These are phyloP conservation scores for Drosophila dunni DNA, from an alignment of 1,140 invertebrate species.

Conservation along the genomic window DNA sequence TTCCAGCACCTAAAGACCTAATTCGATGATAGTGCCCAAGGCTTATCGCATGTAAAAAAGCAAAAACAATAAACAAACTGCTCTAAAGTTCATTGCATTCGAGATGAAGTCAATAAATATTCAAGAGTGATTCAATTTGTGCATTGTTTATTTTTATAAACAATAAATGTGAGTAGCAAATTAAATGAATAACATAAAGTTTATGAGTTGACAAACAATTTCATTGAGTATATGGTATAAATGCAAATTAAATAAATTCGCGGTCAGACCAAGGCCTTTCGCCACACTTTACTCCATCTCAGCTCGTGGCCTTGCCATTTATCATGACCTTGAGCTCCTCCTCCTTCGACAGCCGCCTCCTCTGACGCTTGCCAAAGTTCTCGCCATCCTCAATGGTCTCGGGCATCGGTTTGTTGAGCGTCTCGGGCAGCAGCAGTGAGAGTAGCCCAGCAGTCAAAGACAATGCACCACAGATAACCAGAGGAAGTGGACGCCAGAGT, in stretches of 20 bases:
- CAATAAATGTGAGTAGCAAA: slow-evolving; percentile 52
- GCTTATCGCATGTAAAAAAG: slow-evolving; percentile 32
- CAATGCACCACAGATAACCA: slow-evolving; percentile 90
- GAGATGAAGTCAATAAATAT: not conserved
- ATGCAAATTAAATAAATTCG: slow-evolving; percentile 72
- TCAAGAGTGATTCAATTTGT: not conserved
- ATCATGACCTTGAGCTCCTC: slow-evolving; percentile 62
- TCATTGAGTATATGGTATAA: slow-evolving; percentile 23
- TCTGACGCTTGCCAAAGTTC: slow-evolving; percentile 86
- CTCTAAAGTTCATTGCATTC: slow-evolving; percentile 21
- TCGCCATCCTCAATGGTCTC: slow-evolving; percentile 91
- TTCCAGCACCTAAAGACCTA: slow-evolving; percentile 46
- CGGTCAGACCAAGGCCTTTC: slow-evolving; percentile 27
- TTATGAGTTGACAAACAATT: slow-evolving; percentile 47
- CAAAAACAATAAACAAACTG: slow-evolving; percentile 20
- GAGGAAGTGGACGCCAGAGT: slow-evolving; percentile 89
- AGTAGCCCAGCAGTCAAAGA: slow-evolving; percentile 88
- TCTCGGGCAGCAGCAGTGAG: slow-evolving; percentile 91
- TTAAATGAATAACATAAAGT: slow-evolving; percentile 35
- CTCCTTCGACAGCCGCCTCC: not conserved
- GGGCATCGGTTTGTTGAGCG: slow-evolving; percentile 89
- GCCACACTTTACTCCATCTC: not conserved
- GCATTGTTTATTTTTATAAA: slow-evolving; percentile 34
- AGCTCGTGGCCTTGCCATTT: slow-evolving; percentile 33
- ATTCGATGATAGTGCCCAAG: slow-evolving; percentile 30